Conservation (phyloP, 1,140 invertebrate species). For the Bombus vancouverensis region DNA sequence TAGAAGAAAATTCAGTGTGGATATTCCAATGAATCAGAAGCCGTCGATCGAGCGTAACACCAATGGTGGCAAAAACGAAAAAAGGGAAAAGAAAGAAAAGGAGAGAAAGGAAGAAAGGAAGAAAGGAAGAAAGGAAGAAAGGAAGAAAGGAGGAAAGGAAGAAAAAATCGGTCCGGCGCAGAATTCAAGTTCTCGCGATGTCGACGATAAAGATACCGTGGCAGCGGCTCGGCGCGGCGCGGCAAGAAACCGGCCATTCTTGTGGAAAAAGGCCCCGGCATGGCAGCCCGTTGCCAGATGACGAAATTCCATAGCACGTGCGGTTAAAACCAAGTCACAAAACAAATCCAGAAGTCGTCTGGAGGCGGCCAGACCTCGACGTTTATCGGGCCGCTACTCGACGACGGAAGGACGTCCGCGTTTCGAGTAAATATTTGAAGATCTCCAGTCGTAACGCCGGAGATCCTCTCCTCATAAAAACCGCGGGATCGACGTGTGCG, state of each 20-base stretch:
- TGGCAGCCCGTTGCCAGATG: constrained; percentile 75
- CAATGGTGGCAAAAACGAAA: no score
- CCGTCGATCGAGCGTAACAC: neutral
- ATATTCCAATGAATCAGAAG: fast-evolving
- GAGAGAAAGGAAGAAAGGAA: neutral
- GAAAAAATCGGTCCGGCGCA: neutral
- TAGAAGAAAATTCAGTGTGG: no score
- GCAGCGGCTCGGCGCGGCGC: neutral
- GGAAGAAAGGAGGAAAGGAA: no score
- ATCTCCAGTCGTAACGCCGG: constrained; percentile 68
- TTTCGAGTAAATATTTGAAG: constrained; percentile 77
- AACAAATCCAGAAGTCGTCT: constrained; percentile 70
- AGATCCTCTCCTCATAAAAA: constrained; percentile 71
- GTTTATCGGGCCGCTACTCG: constrained; percentile 70
- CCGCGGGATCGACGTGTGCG: constrained; percentile 69
- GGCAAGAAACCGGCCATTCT: constrained; percentile 44
- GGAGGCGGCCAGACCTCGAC: constrained; percentile 64
- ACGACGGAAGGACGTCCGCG: constrained; percentile 76
- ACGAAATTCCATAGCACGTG: constrained; percentile 75
- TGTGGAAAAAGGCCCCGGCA: constrained; percentile 49
- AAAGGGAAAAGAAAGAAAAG: no score
- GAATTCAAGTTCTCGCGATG: constrained; percentile 36
- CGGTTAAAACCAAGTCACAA: constrained; percentile 68
- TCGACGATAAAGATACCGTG: constrained; percentile 40
- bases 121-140: no score